phyloP scores from a whole-genome alignment of 2,888 invertebrate species.

The Epinotia nisella region DNA sequence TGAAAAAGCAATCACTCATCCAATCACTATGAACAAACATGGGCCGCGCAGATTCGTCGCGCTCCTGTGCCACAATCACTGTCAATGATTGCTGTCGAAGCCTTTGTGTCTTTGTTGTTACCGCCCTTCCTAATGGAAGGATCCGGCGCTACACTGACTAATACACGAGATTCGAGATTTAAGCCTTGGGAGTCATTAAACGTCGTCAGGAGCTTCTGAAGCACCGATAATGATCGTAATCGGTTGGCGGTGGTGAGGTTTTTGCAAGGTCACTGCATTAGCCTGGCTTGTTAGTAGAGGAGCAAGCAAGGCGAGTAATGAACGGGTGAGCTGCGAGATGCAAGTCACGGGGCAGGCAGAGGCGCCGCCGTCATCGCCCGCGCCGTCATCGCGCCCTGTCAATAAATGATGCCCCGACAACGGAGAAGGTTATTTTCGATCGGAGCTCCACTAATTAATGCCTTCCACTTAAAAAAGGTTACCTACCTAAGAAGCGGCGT shows the following conservation, averaged over 20 bases:
- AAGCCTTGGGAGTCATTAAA: conserved; percentile 76
- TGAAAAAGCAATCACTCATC: conserved; percentile 48
- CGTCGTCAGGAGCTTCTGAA: conserved; percentile 80
- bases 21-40: conserved; percentile 48
- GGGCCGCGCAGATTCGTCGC: conserved; percentile 36
- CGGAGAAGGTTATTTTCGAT: conserved; percentile 80
- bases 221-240: conserved; percentile 45
- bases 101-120: conserved; percentile 69
- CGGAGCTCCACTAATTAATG: conserved; percentile 81
- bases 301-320: conserved; percentile 70
- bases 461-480: conserved; percentile 70
- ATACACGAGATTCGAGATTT: conserved; percentile 68
- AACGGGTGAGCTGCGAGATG: conserved; percentile 72
- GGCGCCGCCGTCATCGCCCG: conserved; percentile 68
- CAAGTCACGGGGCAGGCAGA: conserved; percentile 78
- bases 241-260: conserved; percentile 54
- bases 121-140: conserved; percentile 70
- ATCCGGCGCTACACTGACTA: conserved; percentile 62
- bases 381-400: conserved; percentile 77
- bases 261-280: conserved; percentile 84
- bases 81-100: conserved; percentile 68
- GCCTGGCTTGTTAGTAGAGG: conserved; percentile 80
- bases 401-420: conserved; percentile 77
- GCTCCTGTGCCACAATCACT: conserved; percentile 63
- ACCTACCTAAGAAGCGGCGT: conserved; percentile 64